Evolutionary conservation across 2,888 invertebrate species (phyloP).

Genomic region (Melangyna quadrimaculata): DNA sequence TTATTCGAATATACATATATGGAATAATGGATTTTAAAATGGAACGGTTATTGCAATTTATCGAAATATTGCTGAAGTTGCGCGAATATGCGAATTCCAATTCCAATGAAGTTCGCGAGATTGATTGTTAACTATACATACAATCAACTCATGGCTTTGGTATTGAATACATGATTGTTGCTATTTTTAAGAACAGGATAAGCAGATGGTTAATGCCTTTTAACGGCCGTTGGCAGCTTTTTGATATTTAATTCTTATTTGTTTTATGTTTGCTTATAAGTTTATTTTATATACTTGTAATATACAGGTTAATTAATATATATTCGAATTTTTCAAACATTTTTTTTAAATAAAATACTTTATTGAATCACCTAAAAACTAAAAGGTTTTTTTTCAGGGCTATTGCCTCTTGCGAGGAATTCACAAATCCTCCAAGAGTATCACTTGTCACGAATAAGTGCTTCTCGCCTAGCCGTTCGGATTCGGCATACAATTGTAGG

Average conservation of each 20-base stretch:
- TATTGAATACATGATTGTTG: background rate
- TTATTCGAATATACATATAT: slow-evolving; percentile 28
- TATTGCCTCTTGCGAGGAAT: too few species aligned
- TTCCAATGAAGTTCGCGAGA: slow-evolving; percentile 11
- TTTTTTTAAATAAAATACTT: too few species aligned
- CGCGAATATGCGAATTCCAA: background rate
- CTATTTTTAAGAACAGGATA: background rate
- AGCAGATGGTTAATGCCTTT: background rate
- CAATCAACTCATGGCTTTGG: background rate
- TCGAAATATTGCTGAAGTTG: background rate
- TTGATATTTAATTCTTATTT: background rate
- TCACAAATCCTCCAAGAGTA: too few species aligned
- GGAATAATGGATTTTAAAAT: slow-evolving; percentile 23
- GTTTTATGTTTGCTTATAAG: too few species aligned
- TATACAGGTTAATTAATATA: too few species aligned
- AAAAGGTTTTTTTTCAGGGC: too few species aligned
- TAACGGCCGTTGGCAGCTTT: background rate
- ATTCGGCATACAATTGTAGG: too few species aligned
- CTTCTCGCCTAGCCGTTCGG: too few species aligned
- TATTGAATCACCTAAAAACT: too few species aligned
- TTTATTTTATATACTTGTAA: too few species aligned
- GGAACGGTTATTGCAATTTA: slow-evolving; percentile 27
- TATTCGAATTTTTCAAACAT: too few species aligned
- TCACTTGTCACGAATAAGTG: too few species aligned
- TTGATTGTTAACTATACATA: slow-evolving; percentile 12